Evolutionary conservation across 92 coral and sea anemone genomes (phyloP).

Genomic region (Meandrina meandrites): DNA sequence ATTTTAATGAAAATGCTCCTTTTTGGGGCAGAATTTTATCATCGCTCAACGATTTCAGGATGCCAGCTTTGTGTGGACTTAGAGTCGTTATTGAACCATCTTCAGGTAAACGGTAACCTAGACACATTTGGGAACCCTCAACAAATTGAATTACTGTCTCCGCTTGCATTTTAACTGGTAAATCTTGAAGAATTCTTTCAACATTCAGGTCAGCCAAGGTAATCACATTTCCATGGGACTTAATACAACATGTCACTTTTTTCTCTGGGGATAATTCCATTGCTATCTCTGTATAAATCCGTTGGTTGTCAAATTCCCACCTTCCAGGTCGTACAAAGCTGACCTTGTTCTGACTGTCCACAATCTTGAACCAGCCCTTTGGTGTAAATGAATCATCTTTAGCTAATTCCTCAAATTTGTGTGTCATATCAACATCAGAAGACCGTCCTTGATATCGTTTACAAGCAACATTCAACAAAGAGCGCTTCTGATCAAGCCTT

Average conservation of each 20-base stretch:
- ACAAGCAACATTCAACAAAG: neutral
- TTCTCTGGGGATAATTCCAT: conserved; percentile 12
- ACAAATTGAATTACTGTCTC: neutral
- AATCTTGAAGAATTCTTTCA: neutral
- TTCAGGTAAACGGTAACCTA: neutral
- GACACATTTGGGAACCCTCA: neutral
- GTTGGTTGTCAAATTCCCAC: conserved; percentile 19
- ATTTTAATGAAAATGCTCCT: conserved; percentile 10
- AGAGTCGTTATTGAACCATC: neutral
- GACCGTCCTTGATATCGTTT: neutral
- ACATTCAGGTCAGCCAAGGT: neutral
- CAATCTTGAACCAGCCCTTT: conserved; percentile 16
- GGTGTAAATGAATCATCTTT: conserved; percentile 1
- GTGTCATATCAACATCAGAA: neutral
- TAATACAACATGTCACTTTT: neutral
- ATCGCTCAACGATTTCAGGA: neutral
- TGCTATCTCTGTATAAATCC: conserved; percentile 13
- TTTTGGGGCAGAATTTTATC: neutral
- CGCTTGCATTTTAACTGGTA: neutral
- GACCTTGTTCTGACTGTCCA: neutral
- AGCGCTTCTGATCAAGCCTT: neutral
- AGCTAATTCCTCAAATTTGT: neutral
- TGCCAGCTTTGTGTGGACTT: neutral
- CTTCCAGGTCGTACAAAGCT: neutral
- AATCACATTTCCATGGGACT: conserved; percentile 6